These are phyloP conservation scores for Hermatobates lingyangjiaoensis DNA, from an alignment of 1,140 invertebrate species.

Conservation along the genomic window DNA sequence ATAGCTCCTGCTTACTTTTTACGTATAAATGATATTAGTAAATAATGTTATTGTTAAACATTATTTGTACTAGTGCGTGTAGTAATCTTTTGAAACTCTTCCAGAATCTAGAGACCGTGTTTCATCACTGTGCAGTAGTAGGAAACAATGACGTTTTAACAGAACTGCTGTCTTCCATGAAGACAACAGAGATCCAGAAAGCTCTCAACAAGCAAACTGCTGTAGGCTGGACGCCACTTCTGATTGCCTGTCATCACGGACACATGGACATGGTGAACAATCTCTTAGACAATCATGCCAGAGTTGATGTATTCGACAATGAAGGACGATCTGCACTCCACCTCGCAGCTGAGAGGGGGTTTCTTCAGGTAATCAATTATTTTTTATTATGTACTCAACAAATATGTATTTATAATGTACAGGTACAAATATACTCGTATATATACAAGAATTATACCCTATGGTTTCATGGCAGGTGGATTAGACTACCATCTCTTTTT, in stretches of 20 bases:
- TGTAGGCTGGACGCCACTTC: conserved; percentile 85
- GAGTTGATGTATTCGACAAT: conserved; percentile 95
- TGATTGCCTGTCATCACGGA: conserved; percentile 65
- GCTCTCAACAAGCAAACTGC: conserved; percentile 82
- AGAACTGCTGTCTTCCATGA: conserved; percentile 83
- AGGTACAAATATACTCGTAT: no score
- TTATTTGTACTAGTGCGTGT: no score
- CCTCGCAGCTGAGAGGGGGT: conserved; percentile 85
- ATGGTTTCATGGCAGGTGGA: no score
- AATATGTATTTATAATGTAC: no score
- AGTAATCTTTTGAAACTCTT: conserved; percentile 3
- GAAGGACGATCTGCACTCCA: conserved; percentile 90
- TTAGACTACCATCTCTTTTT: no score
- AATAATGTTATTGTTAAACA: no score
- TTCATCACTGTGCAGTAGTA: conserved; percentile 84
- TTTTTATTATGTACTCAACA: no score
- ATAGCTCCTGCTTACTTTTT: no score
- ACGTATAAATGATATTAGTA: no score
- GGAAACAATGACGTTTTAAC: conserved; percentile 88
- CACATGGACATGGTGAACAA: conserved; percentile 39
- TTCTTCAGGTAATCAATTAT: conserved; percentile 57
- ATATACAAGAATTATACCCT: no score
- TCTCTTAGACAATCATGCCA: conserved; percentile 72
- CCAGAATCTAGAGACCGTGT: conserved; percentile 74
- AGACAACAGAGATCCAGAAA: conserved; percentile 67